A percentile compares a stretch with the other conserved stretches of the same genome.
Conservation (phyloP, 2,797 vertebrate genomes). For the Allobates femoralis region DNA sequence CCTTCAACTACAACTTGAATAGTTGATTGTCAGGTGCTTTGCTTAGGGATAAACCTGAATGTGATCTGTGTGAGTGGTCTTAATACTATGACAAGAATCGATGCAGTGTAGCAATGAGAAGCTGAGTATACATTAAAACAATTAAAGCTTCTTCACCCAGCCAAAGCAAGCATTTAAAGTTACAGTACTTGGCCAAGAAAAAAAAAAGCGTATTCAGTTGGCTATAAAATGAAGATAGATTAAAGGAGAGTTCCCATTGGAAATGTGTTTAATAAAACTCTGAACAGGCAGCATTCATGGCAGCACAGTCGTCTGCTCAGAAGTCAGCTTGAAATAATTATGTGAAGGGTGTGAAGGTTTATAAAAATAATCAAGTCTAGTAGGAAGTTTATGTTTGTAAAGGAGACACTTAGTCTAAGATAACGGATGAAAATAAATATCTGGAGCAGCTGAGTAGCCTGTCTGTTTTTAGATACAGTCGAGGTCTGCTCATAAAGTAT, state of each 20-base stretch:
- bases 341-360: constrained; percentile 62
- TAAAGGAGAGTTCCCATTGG: constrained; percentile 19
- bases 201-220: neutral
- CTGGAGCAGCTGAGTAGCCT: constrained; percentile 22
- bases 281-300: constrained; percentile 53
- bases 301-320: constrained; percentile 35
- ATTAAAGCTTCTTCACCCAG: neutral
- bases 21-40: neutral
- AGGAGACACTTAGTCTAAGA: constrained; percentile 50
- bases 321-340: constrained; percentile 60
- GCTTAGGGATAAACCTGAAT: neutral
- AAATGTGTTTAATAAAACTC: constrained; percentile 45
- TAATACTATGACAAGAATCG: neutral
- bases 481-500: constrained; percentile 29
- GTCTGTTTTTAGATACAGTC: neutral
- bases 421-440: constrained; percentile 52
- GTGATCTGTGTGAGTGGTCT: neutral
- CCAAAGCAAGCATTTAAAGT: constrained; percentile 39
- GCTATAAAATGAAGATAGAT: constrained; percentile 33
- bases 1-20: neutral
- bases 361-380: constrained; percentile 62
- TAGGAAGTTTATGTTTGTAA: constrained; percentile 63
- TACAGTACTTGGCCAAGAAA: constrained; percentile 21
- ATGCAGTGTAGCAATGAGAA: neutral
- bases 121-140: constrained; percentile 19